A percentile compares a stretch with the other conserved stretches of the same genome.
Conservation (phyloP, 1,140 invertebrate species). For the Caerostris extrusa region DNA sequence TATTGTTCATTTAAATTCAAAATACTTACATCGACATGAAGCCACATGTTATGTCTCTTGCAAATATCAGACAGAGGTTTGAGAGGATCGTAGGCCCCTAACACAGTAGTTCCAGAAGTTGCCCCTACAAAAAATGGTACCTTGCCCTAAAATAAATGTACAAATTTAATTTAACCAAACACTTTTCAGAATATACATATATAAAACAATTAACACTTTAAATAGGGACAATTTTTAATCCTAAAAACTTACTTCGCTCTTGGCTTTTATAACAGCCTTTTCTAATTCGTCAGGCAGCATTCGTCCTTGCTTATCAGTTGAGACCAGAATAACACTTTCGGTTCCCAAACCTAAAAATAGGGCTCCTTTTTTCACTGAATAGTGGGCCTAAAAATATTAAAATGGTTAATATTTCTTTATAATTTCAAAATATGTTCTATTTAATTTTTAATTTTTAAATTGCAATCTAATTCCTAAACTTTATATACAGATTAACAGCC, state of each 20-base stretch:
- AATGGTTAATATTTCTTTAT: not conserved
- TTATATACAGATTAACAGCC: too few relatives aligned
- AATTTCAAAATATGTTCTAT: not conserved
- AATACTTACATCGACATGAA: conserved; percentile 96
- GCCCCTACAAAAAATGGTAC: conserved; percentile 95
- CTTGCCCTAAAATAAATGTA: conserved; percentile 62
- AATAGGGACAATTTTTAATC: not conserved
- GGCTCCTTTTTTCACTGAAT: conserved; percentile 97
- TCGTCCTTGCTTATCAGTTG: conserved; percentile 92
- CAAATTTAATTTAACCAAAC: not conserved
- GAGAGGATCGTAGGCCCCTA: conserved; percentile 97
- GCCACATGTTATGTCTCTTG: conserved; percentile 96
- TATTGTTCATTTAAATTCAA: not conserved
- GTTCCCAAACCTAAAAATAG: conserved; percentile 96
- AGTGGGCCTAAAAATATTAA: conserved; percentile 90
- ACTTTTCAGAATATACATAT: not conserved
- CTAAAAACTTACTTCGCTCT: conserved; percentile 86
- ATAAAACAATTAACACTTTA: not conserved
- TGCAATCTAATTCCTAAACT: too few relatives aligned
- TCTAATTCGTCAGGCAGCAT: conserved; percentile 95
- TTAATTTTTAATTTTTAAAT: too few relatives aligned
- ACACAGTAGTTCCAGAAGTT: conserved; percentile 96
- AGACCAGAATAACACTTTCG: conserved; percentile 95
- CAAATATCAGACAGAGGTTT: conserved; percentile 96
- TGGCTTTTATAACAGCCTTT: conserved; percentile 89